Evolutionary conservation across 2,888 invertebrate species (phyloP), one percentile per base, ranked within the genome.

Genomic region (Myathropa florea): DNA sequence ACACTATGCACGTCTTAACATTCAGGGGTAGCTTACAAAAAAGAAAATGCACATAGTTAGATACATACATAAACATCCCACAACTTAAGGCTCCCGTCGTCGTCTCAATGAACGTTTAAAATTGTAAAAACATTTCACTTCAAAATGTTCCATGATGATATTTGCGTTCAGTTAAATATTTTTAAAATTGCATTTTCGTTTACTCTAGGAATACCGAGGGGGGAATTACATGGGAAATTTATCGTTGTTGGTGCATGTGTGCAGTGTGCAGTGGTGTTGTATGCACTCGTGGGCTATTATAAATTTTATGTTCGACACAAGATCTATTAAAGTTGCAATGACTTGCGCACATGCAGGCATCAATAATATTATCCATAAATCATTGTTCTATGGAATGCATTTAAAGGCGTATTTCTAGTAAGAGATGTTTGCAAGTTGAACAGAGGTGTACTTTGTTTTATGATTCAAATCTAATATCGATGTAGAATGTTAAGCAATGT

Each of bases 141-240:
- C 4, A 26, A 57, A 57, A 57, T 57, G 57, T 24, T 24, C 24
- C 24, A 14, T 14, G 23, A 26, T 23, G 57, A 14, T 23, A 10
- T 24, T 57, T 24, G 12, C 12, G 24, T 24, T 26, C 24, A 12
- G 46, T 18, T 46, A 46, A 46, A 46, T 18, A 46, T 46, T 46
- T 46, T 18, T 24, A 57, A 57, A 63, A 73, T 61, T 30, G 71
- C 46, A 72, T 73, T 64, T 63, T 33, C 57, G 10, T 57, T 57
- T 57, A 10, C 24, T 33, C 57, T 24, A 23, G 59, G 57, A 39
- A 46, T 63, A 68, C 12, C 61, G 80, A 71, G 76, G 70, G 28
- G 23, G 55, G 72, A 76, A 76, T 80, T 81, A 76, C 6, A 81
- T 61, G 60, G 60, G 21, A 60, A 84, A 84, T 80, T 80, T 84